Evolutionary conservation across 2,888 invertebrate species (phyloP).

Genomic region (Thereva unica): DNA sequence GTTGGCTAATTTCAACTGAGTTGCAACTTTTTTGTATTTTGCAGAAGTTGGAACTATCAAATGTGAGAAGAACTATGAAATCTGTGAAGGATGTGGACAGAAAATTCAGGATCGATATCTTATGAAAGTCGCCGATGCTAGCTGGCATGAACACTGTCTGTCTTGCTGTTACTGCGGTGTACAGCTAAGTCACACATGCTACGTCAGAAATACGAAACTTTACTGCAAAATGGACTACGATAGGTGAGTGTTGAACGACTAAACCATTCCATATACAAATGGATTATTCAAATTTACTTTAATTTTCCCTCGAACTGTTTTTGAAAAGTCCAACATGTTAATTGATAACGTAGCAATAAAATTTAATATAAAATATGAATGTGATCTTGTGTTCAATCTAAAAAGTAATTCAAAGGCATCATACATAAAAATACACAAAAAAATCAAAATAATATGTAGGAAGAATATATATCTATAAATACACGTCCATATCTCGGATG

Average conservation of each 20-base stretch:
- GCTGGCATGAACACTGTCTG: slow-evolving; percentile 96
- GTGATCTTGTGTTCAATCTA: too few species aligned
- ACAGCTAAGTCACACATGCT: slow-evolving; percentile 90
- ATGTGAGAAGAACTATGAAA: slow-evolving; percentile 80
- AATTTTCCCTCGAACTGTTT: too few species aligned
- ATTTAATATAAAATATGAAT: too few species aligned
- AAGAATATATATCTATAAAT: too few species aligned
- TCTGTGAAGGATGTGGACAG: slow-evolving; percentile 93
- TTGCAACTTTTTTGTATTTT: slow-evolving; percentile 38
- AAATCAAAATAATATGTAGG: too few species aligned
- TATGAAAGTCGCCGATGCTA: slow-evolving; percentile 90
- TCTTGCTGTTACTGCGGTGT: slow-evolving; percentile 93
- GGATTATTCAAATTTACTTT: too few species aligned
- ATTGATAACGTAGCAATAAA: too few species aligned
- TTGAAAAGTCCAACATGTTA: too few species aligned
- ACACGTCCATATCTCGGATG: too few species aligned
- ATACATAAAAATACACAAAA: too few species aligned
- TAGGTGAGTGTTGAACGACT: slow-evolving; percentile 65
- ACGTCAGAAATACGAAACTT: slow-evolving; percentile 88
- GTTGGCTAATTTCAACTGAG: slow-evolving; percentile 22
- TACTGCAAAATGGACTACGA: slow-evolving; percentile 98
- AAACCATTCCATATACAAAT: too few species aligned
- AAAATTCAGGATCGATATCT: slow-evolving; percentile 94
- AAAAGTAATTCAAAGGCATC: too few species aligned
- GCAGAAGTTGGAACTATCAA: slow-evolving; percentile 66